Conservation (phyloP, 2,797 vertebrate species). For the Rhabdophis nuchalis region DNA sequence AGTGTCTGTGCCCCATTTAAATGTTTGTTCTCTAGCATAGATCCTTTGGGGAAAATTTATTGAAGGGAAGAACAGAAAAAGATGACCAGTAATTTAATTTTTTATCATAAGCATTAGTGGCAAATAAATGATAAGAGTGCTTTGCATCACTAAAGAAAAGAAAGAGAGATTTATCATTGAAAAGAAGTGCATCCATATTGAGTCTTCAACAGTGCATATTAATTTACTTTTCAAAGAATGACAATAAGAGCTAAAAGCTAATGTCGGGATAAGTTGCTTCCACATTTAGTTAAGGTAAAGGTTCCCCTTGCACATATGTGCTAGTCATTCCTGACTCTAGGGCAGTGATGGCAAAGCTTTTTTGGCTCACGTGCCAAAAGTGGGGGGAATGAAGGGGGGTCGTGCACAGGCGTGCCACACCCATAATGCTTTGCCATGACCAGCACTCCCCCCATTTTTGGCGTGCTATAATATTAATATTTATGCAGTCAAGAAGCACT, state of each 20-base stretch:
- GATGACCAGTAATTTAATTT: conserved; percentile 80
- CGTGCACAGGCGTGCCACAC: no score
- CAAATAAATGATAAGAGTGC: conserved; percentile 75
- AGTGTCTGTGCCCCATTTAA: conserved; percentile 69
- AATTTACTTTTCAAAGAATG: conserved; percentile 64
- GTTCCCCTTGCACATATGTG: no score
- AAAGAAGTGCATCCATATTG: conserved; percentile 60
- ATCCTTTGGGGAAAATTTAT: conserved; percentile 73
- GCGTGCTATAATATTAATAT: no score
- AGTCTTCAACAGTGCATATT: conserved; percentile 57
- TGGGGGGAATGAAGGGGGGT: no score
- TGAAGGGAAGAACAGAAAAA: conserved; percentile 74
- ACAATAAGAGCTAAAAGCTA: conserved; percentile 61
- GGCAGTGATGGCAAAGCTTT: no score
- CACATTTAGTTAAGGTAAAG: neutral
- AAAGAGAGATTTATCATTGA: conserved; percentile 71
- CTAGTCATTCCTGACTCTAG: no score
- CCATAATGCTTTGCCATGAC: no score
- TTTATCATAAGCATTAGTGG: conserved; percentile 77
- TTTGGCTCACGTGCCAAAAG: no score
- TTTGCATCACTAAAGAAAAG: conserved; percentile 66
- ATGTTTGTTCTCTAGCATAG: conserved; percentile 74
- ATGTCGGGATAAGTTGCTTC: neutral
- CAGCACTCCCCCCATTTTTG: no score
- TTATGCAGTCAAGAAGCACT: no score